phyloP scores from a whole-genome alignment of 2,888 invertebrate species.

The Drosophila acutilabella region DNA sequence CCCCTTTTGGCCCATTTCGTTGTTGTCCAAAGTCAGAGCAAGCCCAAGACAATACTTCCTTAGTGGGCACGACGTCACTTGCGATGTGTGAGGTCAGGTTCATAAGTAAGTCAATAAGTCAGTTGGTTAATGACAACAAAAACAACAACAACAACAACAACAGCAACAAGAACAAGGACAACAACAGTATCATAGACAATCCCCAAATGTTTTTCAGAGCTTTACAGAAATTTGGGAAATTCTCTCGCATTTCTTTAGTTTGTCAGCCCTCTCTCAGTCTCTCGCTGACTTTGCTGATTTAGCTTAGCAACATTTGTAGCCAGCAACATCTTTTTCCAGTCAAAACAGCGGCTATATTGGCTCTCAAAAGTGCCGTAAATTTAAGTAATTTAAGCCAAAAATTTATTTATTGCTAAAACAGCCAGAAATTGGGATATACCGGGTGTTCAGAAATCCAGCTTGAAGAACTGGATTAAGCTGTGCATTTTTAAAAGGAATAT shows the following conservation, averaged over 20 bases:
- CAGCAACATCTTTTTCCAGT: conserved; percentile 34
- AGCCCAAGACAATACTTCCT: conserved; percentile 39
- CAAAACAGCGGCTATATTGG: no score
- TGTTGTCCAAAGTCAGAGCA: conserved; percentile 6
- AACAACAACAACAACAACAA: conserved; percentile 47
- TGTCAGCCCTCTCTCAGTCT: conserved; percentile 40
- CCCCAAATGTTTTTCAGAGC: conserved; percentile 11
- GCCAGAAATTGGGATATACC: no score
- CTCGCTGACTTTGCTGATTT: neutral
- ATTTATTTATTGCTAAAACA: no score
- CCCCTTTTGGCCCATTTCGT: neutral
- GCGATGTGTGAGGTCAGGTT: conserved; percentile 75
- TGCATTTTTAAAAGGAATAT: no score
- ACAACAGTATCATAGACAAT: conserved; percentile 23
- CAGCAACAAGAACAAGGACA: conserved; percentile 6
- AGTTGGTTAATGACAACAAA: conserved; percentile 72
- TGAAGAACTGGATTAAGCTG: no score
- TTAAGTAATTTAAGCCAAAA: no score
- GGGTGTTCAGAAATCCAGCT: no score
- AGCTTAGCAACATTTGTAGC: conserved; percentile 48
- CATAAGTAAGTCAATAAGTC: conserved; percentile 80
- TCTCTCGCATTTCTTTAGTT: conserved; percentile 49
- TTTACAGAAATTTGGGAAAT: conserved; percentile 49
- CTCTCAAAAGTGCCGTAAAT: no score
- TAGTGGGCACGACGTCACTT: conserved; percentile 43